phyloP scores from a whole-genome alignment of 1,140 invertebrate genomes.

The Penaeus chinensis region DNA sequence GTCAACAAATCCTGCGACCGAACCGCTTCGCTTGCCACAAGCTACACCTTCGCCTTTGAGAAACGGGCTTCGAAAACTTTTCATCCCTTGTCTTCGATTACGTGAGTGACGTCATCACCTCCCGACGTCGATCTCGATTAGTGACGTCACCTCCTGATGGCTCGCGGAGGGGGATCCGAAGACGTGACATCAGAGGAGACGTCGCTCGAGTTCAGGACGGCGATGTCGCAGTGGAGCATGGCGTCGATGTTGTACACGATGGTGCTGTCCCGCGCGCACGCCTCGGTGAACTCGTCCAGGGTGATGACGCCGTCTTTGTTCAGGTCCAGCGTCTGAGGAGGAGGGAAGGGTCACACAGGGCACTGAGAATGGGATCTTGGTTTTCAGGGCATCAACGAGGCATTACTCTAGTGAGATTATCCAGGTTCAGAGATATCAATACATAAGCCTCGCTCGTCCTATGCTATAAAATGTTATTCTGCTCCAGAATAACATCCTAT shows the following conservation, averaged over 20 bases:
- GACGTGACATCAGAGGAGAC: background rate
- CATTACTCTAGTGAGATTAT: no score
- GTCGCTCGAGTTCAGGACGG: constrained; percentile 7
- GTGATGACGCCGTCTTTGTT: constrained; percentile 95
- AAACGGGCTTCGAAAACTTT: no score
- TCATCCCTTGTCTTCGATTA: no score
- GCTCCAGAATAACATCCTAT: no score
- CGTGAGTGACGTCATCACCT: background rate
- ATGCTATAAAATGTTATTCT: no score
- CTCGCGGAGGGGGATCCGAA: constrained; percentile 15
- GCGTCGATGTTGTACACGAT: constrained; percentile 57
- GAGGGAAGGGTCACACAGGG: background rate
- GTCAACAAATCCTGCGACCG: no score
- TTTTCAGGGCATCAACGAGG: background rate
- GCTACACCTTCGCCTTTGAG: no score
- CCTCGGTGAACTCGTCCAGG: constrained; percentile 95
- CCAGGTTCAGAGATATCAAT: no score
- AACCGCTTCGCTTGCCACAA: no score
- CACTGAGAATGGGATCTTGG: background rate
- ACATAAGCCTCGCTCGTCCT: no score
- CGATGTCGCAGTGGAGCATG: constrained; percentile 44
- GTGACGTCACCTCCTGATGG: constrained; percentile 7
- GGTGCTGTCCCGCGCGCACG: constrained; percentile 75
- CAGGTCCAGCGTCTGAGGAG: constrained; percentile 84
- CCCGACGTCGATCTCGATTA: background rate